phyloP scores from a whole-genome alignment of 1,140 invertebrate species.

The Arctopsyche grandis region DNA sequence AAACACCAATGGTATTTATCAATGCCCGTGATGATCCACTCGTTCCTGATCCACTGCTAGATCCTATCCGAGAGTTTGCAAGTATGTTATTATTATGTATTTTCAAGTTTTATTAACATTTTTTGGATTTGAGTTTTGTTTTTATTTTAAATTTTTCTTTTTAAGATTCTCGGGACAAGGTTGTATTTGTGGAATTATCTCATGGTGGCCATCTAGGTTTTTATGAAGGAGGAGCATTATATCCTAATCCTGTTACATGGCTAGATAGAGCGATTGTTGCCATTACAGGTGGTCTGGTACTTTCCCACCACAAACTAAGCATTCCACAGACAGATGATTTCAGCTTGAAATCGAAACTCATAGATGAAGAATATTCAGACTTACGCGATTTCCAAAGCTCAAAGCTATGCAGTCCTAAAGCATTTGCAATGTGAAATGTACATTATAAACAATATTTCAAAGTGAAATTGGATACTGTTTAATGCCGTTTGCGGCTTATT shows the following conservation, averaged over 20 bases:
- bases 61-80: constrained; percentile 78
- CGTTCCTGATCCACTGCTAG: constrained; percentile 78
- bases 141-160: constrained; percentile 60
- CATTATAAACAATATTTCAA: not conserved
- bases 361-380: constrained; percentile 43
- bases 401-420: constrained; percentile 39
- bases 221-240: constrained; percentile 86
- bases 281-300: constrained; percentile 74
- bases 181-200: constrained; percentile 81
- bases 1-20: constrained; percentile 87
- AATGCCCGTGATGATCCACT: constrained; percentile 91
- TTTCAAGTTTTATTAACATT: constrained; percentile 8
- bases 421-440: constrained; percentile 24
- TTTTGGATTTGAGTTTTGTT: not conserved
- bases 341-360: constrained; percentile 43
- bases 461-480: not conserved
- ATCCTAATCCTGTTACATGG: constrained; percentile 91
- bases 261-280: constrained; percentile 84
- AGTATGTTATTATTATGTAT: constrained; percentile 63
- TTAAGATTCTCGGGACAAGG: constrained; percentile 75
- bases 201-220: constrained; percentile 94
- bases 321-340: constrained; percentile 33
- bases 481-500: no score
- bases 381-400: constrained; percentile 29
- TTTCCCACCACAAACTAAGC: constrained; percentile 66